Evolutionary conservation across 2,888 invertebrate genomes (phyloP).

Genomic region (Nudaria mundana): DNA sequence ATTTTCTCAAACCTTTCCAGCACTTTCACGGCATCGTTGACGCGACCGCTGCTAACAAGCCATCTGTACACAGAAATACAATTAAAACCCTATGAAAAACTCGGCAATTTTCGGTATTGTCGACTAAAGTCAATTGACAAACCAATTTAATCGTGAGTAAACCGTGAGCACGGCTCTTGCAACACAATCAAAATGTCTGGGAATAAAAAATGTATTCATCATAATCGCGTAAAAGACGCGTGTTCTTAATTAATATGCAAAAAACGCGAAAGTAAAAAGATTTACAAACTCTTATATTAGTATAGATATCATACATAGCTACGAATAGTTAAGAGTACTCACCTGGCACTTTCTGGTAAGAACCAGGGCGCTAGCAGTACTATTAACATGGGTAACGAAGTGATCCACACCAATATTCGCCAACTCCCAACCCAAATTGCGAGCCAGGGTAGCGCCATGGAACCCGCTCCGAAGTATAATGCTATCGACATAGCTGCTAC

Average conservation of each 20-base stretch:
- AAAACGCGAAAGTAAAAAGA: neutral
- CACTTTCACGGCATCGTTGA: slow-evolving; percentile 48
- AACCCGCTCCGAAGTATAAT: slow-evolving; percentile 66
- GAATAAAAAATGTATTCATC: no score
- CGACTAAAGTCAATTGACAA: neutral
- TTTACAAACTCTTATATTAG: no score
- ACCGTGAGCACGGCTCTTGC: no score
- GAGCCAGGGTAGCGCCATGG: slow-evolving; percentile 66
- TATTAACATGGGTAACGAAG: slow-evolving; percentile 58
- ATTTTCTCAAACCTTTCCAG: slow-evolving; percentile 53
- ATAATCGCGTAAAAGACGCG: no score
- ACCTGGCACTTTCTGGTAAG: slow-evolving; percentile 55
- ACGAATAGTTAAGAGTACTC: no score
- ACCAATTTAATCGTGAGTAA: neutral
- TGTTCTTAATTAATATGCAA: neutral
- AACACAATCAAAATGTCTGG: no score
- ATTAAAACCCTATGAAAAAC: neutral
- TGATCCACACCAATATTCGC: slow-evolving; percentile 56
- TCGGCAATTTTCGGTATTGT: no score
- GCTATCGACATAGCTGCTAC: slow-evolving; percentile 76
- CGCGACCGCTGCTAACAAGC: slow-evolving; percentile 45
- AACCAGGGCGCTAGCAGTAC: slow-evolving; percentile 53
- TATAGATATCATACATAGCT: no score
- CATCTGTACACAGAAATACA: slow-evolving; percentile 35
- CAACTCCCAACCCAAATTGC: slow-evolving; percentile 65